phyloP scores from a whole-genome alignment of 2,888 invertebrate species.

The Cetonia aurata region DNA sequence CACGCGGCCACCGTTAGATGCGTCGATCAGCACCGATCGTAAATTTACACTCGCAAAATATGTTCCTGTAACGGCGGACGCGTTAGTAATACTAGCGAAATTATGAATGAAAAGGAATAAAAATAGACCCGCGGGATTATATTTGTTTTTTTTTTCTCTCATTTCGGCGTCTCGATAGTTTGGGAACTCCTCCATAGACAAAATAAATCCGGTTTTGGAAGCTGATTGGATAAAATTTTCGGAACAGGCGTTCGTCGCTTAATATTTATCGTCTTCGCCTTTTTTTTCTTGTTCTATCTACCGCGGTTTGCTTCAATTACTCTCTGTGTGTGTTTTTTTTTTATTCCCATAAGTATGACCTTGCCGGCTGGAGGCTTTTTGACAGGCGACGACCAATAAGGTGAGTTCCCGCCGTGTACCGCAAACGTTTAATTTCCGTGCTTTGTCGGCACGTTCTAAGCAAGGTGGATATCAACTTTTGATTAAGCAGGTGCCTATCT shows the following conservation, averaged over 20 bases:
- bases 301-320: conserved; percentile 28
- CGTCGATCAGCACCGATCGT: background rate
- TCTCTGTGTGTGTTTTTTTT: conserved; percentile 12
- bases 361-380: conserved; percentile 13
- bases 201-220: conserved; percentile 43
- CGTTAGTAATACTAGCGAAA: conserved; percentile 14
- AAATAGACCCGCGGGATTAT: conserved; percentile 30
- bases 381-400: conserved; percentile 10
- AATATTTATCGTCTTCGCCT: conserved; percentile 29
- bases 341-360: conserved; percentile 4
- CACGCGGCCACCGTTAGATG: conserved; percentile 14
- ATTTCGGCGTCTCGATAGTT: background rate
- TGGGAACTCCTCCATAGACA: conserved; percentile 42
- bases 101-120: conserved; percentile 42
- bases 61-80: conserved; percentile 6
- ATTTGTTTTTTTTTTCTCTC: conserved; percentile 12
- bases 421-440: conserved; percentile 30
- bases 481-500: too few species aligned
- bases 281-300: conserved; percentile 10
- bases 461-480: conserved; percentile 5
- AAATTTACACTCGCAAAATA: conserved; percentile 6
- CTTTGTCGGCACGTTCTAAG: conserved; percentile 13
- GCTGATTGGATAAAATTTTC: conserved; percentile 42
- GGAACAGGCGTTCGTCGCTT: conserved; percentile 39
- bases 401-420: background rate